Base-by-base conservation (phyloP, 1,140 invertebrate species). In the Notospermus geniculatus region DNA sequence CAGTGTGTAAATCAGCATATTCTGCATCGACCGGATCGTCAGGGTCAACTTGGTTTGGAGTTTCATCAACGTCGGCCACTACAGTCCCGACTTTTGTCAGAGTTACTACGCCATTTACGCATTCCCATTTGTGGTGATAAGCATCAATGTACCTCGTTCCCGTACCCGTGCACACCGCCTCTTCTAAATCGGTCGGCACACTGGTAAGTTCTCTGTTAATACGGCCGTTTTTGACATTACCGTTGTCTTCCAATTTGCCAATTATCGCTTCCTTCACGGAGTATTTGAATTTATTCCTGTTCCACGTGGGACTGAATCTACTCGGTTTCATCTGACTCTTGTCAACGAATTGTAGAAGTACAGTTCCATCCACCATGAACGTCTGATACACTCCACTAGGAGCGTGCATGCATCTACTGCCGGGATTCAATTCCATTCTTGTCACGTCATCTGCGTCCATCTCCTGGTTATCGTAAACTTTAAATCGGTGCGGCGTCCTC, bases 291-390 rank as follows among this genome's bases (percentile, higher is more conserved):
- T 50, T 50, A n/a, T 50, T 50, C n/a, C 46, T 19, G 25, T 50
- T 50, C 46, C 46, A 50, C 46, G 5, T 5, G 4, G 4, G 5
- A 4, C 4, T n/a, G 25, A 7, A 50, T 27, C 46, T 43, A 15
- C n/a, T 50, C 46, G 46, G 46, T 19, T n/a, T 50, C 25, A 50
- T 50, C 25, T 50, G 46, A 50, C 46, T 50, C n/a, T n/a, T 50
- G 46, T 50, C 46, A 4, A 50, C 46, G 25, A 50, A 50, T 50
- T 50, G 46, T n/a, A 50, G n/a, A 4, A 50, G 9, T 9, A 50
- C 46, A 5, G 46, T 23, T 5, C 46, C 46, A n/a, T 50, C 46
- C 25, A 50, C 46, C 46, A 50, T 50, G 25, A 7, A 50, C 5
- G 46, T 50, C 25, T 50, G 46, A n/a, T 7, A 50, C n/a, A 50